phyloP scores from a whole-genome alignment of 2,797 vertebrate genomes.

The Sciurus vulgaris region DNA sequence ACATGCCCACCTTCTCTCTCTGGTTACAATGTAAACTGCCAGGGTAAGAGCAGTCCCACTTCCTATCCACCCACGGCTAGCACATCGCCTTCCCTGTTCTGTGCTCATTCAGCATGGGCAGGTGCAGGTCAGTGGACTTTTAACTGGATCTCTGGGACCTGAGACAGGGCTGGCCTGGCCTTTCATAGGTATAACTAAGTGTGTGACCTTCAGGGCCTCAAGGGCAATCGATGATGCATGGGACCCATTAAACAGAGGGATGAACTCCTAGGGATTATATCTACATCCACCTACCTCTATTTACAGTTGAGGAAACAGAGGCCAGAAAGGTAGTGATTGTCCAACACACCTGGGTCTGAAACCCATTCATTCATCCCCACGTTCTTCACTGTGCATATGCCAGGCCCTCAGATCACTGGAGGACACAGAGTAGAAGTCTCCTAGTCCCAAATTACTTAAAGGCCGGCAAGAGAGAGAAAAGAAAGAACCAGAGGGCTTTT shows the following conservation, averaged over 20 bases:
- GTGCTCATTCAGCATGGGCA: not conserved
- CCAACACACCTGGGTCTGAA: not conserved
- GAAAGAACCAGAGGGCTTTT: not conserved
- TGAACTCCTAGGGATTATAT: not conserved
- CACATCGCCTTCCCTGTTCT: not conserved
- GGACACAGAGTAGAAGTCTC: not conserved
- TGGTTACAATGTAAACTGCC: not conserved
- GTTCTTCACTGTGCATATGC: not conserved
- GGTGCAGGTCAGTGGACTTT: not conserved
- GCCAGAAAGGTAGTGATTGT: not conserved
- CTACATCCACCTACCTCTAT: not conserved
- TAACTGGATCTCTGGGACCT: not conserved
- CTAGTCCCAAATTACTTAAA: not conserved
- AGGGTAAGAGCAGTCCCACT: no score
- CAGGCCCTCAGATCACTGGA: not conserved
- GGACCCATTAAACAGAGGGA: not conserved
- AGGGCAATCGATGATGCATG: not conserved
- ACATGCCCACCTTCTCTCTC: not conserved
- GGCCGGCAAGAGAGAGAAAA: not conserved
- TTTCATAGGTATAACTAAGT: not conserved
- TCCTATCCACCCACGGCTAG: not conserved
- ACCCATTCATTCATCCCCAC: not conserved
- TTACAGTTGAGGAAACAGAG: not conserved
- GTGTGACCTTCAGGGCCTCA: not conserved
- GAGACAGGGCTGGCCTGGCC: not conserved